These are phyloP conservation scores for Chrysotoxum bicinctum DNA, from an alignment of 2,888 invertebrate genomes.

Conservation along the genomic window DNA sequence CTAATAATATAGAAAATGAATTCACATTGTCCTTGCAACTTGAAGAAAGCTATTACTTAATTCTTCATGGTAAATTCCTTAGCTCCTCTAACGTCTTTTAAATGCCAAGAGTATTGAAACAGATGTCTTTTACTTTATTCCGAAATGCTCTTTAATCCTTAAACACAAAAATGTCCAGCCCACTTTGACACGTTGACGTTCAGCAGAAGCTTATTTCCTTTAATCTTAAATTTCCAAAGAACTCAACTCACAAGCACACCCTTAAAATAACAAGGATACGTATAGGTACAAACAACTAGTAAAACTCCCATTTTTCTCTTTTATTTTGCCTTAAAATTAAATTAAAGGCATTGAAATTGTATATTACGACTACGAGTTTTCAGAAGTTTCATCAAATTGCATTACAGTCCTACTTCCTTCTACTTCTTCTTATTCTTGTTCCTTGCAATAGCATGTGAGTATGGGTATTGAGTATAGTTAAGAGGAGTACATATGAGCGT, in stretches of 20 bases:
- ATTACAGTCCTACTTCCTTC: slow-evolving; percentile 7
- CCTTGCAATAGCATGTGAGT: not conserved
- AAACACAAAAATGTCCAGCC: not conserved
- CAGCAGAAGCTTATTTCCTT: not conserved
- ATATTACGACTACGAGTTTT: slow-evolving; percentile 4
- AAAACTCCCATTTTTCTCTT: slow-evolving; percentile 1
- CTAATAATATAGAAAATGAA: no score
- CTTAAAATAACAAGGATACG: not conserved
- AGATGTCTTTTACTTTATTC: slow-evolving; percentile 3
- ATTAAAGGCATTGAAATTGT: slow-evolving; percentile 32
- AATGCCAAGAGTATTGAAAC: no score
- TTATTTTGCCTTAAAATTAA: slow-evolving; percentile 16
- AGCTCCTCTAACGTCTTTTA: no score
- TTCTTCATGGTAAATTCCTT: no score
- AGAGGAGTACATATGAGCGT: no score
- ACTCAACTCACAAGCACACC: not conserved
- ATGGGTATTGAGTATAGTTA: not conserved
- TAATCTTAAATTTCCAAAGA: slow-evolving; percentile 23
- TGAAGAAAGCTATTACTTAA: no score
- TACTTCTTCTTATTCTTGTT: not conserved
- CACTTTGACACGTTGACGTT: slow-evolving; percentile 9
- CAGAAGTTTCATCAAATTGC: slow-evolving; percentile 32
- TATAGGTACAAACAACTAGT: not conserved
- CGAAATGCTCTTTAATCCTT: not conserved
- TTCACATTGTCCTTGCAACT: no score